Evolutionary conservation across 2,113 vertebrate genomes (phyloP).

Genomic region (Brienomyrus longianalis): DNA sequence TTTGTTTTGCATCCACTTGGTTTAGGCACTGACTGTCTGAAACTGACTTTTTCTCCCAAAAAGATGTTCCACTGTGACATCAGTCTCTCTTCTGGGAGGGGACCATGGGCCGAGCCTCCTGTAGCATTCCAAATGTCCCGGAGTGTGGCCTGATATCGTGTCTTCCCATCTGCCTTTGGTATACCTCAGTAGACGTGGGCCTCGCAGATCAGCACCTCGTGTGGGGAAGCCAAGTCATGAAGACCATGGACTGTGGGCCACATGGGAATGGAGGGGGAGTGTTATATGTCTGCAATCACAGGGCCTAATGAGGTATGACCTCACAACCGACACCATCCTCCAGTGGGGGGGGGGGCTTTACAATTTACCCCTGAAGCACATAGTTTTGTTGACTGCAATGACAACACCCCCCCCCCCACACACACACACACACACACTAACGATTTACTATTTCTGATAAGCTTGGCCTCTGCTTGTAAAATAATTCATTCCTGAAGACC

Average conservation of each 20-base stretch:
- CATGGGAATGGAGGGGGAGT: not conserved
- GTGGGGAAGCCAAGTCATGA: not conserved
- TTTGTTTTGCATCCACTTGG: slow-evolving; percentile 32
- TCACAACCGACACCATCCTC: slow-evolving; percentile 22
- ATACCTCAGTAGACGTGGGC: not conserved
- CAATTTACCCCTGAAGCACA: slow-evolving; percentile 20
- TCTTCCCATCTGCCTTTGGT: not conserved
- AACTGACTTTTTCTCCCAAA: not conserved
- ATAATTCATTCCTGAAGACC: slow-evolving; percentile 5
- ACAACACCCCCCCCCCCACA: not conserved
- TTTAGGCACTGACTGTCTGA: slow-evolving; percentile 15
- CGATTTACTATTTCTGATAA: slow-evolving; percentile 20
- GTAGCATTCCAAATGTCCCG: not conserved
- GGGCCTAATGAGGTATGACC: slow-evolving; percentile 29
- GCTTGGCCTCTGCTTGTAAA: not conserved
- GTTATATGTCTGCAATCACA: slow-evolving; percentile 35
- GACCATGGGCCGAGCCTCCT: not conserved
- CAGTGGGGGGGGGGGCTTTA: slow-evolving; percentile 25
- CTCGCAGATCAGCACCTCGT: too few species aligned
- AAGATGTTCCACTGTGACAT: not conserved
- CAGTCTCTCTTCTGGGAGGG: not conserved
- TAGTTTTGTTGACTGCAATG: slow-evolving; percentile 16
- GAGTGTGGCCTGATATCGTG: not conserved
- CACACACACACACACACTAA: slow-evolving; percentile 11
- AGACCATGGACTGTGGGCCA: not conserved